Base-by-base conservation (phyloP, 2,888 invertebrate species). In the Cylloceria caligata region DNA sequence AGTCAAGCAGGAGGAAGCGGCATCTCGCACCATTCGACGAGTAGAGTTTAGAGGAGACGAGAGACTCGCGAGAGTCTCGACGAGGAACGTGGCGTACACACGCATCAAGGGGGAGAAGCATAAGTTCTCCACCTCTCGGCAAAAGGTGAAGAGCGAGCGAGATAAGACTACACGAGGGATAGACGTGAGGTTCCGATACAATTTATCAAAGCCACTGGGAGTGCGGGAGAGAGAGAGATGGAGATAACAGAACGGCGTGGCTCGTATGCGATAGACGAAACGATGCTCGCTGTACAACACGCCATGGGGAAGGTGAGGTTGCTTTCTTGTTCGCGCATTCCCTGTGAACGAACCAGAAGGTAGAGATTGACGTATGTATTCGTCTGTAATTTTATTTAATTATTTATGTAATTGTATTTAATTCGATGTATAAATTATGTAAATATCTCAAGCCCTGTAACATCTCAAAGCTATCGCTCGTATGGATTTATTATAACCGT, bases 31-130 rank as follows among this genome's bases (percentile, higher is more conserved):
- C 34, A 4, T 68, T 55, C 65, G 65, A 27, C 65, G 39, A 62
- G 60, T n/a, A 9, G 52, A 6, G 52, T n/a, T n/a, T n/a, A 24
- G 52, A 11, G 1, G 9, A 21, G 9, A 21, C 11, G 60, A 34
- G 60, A 34, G 60, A 30, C 13, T 57, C 34, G 62, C 55, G 69
- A 45, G 74, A 52, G 45, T 19, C 42, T 21, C 34, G 55, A 73
- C 67, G 36, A 64, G 76, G 78, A 65, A 65, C 21, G 74, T 74
- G 62, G 62, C 36, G 52, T 36, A 36, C 36, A 68, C 68, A 49
- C 64, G 64, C 68, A 52, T 68, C 52, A n/a, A 39, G 52, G 55
- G 55, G 62, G 39, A 49, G 49, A 47, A 27, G 49, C 34, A 34
- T 36, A 60, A 0, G 5, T 19, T 7, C 30, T n/a, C 19, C 34